A percentile compares a stretch with the other conserved stretches of the same genome.
Conservation (phyloP, 2,888 invertebrate species). For the Dorcus hopei region DNA sequence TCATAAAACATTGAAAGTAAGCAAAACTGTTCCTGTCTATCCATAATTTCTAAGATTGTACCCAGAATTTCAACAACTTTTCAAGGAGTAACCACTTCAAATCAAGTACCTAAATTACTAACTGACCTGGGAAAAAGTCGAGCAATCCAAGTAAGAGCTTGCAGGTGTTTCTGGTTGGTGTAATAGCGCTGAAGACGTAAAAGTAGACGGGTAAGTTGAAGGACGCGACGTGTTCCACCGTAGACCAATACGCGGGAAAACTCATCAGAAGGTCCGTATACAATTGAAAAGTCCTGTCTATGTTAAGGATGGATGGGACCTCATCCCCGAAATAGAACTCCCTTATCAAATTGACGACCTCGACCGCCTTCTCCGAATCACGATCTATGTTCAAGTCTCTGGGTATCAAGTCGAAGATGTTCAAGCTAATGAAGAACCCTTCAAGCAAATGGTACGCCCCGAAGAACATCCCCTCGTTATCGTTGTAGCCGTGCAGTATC, state of each 20-base stretch:
- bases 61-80: too few relatives aligned
- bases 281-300: constrained; percentile 1
- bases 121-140: too few relatives aligned
- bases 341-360: background rate
- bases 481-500: constrained; percentile 21
- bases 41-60: too few relatives aligned
- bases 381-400: constrained; percentile 4
- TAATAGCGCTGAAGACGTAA: constrained; percentile 11
- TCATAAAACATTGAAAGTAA: too few relatives aligned
- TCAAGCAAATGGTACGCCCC: background rate
- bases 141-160: too few relatives aligned
- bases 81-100: too few relatives aligned
- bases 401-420: constrained; percentile 9
- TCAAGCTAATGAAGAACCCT: background rate
- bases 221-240: constrained; percentile 8
- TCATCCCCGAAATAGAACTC: constrained; percentile 6
- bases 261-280: constrained; percentile 9
- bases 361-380: background rate
- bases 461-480: constrained; percentile 12
- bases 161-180: background rate
- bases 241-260: constrained; percentile 11
- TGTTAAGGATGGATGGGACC: background rate
- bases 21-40: too few relatives aligned
- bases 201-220: constrained; percentile 5
- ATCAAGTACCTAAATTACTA: too few relatives aligned